Conservation (phyloP, 2,797 vertebrate genomes). For the Cynodonichthys magdalenae region DNA sequence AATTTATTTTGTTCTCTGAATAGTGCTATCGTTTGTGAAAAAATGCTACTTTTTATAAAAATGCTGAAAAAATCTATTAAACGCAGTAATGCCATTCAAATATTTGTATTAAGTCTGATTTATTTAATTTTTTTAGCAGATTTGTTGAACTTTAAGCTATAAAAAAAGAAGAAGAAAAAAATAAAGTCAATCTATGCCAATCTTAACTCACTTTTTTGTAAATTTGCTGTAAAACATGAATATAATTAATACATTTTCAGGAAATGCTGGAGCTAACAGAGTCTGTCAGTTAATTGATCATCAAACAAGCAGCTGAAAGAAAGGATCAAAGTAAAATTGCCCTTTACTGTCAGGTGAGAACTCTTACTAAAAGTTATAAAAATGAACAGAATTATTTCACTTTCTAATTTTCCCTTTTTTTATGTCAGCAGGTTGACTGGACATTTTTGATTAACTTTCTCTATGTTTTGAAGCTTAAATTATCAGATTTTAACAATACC, state of each 20-base stretch:
- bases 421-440: background rate
- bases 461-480: slow-evolving; percentile 41
- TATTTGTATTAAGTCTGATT: slow-evolving; percentile 4
- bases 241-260: too few relatives aligned
- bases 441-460: slow-evolving; percentile 33
- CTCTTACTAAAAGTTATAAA: too few relatives aligned
- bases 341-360: background rate
- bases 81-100: slow-evolving; percentile 24
- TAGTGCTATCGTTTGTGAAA: slow-evolving; percentile 32
- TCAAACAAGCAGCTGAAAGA: background rate
- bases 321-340: background rate
- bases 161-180: too few relatives aligned
- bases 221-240: too few relatives aligned
- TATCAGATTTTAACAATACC: slow-evolving; percentile 53
- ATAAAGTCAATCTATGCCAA: too few relatives aligned
- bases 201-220: too few relatives aligned
- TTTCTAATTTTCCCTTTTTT: too few relatives aligned
- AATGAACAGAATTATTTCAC: too few relatives aligned
- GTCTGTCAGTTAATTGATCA: background rate
- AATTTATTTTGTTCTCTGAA: slow-evolving; percentile 36
- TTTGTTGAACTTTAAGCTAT: too few relatives aligned
- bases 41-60: slow-evolving; percentile 32
- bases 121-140: background rate
- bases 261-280: too few relatives aligned
- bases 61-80: slow-evolving; percentile 8